Evolutionary conservation across 2,113 vertebrate genomes (phyloP).

Genomic region (Gambusia affinis): DNA sequence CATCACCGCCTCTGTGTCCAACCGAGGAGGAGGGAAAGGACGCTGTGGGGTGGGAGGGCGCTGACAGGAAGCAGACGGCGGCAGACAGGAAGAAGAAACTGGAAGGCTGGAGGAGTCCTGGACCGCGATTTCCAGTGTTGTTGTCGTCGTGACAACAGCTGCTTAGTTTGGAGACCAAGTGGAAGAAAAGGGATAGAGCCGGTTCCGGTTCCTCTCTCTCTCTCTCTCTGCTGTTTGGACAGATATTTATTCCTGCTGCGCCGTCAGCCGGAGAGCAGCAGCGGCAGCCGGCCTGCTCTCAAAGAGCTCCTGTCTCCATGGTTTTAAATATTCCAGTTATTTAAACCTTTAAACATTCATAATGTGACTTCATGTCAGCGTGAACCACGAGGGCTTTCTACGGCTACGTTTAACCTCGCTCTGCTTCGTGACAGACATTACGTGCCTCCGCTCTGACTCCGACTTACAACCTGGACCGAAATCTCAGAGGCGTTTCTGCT

Average conservation of each 20-base stretch:
- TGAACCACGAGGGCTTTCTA: slow-evolving; percentile 77
- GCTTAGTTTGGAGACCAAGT: slow-evolving; percentile 43
- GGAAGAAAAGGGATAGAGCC: slow-evolving; percentile 15
- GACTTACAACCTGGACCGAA: slow-evolving; percentile 28
- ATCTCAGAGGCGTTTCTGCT: slow-evolving; percentile 5
- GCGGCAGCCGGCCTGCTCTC: slow-evolving; percentile 78
- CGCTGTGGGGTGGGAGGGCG: slow-evolving; percentile 6
- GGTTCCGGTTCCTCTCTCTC: slow-evolving; percentile 48
- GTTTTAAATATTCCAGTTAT: slow-evolving; percentile 78
- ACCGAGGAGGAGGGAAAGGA: slow-evolving; percentile 49
- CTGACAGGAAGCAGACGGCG: slow-evolving; percentile 44
- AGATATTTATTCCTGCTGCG: slow-evolving; percentile 80
- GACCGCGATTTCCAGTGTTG: slow-evolving; percentile 37
- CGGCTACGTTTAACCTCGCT: slow-evolving; percentile 54
- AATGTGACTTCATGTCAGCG: slow-evolving; percentile 73
- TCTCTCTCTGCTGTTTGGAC: slow-evolving; percentile 64
- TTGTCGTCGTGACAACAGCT: slow-evolving; percentile 35
- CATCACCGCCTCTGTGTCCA: slow-evolving; percentile 25
- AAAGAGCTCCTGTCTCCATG: slow-evolving; percentile 81
- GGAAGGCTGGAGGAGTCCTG: slow-evolving; percentile 34
- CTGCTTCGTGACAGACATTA: slow-evolving; percentile 36
- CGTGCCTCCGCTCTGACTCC: slow-evolving; percentile 36
- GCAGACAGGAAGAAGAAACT: slow-evolving; percentile 60
- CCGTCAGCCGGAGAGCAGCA: slow-evolving; percentile 72
- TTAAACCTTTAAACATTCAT: slow-evolving; percentile 82